These are phyloP conservation scores for Drosophila quinaria DNA, from an alignment of 2,888 invertebrate genomes.

Conservation along the genomic window DNA sequence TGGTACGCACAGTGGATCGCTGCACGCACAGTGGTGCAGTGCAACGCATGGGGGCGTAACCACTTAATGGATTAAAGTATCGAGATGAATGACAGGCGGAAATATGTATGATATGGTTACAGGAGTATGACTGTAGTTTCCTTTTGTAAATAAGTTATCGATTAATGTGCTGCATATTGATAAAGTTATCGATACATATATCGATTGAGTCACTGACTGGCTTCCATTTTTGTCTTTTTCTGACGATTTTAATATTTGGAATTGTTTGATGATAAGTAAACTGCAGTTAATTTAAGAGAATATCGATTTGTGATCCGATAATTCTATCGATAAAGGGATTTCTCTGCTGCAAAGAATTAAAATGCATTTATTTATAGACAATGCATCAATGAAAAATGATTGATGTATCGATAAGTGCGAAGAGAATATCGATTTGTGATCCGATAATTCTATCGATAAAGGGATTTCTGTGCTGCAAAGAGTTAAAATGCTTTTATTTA, in stretches of 20 bases:
- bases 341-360: neutral
- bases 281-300: too few species aligned
- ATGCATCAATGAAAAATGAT: too few species aligned
- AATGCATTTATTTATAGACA: neutral
- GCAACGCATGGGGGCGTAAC: neutral
- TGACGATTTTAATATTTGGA: neutral
- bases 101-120: neutral
- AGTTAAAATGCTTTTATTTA: too few species aligned
- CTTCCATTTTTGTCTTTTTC: neutral
- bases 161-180: neutral
- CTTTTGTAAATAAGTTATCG: neutral
- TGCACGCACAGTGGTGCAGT: constrained; percentile 22
- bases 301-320: neutral
- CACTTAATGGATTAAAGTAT: constrained; percentile 12
- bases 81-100: constrained; percentile 4
- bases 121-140: neutral
- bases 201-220: neutral
- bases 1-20: neutral
- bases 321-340: neutral
- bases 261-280: too few species aligned
- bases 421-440: too few species aligned
- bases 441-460: too few species aligned
- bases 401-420: too few species aligned
- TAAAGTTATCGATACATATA: neutral
- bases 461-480: too few species aligned